phyloP scores from a whole-genome alignment of 2,113 vertebrate genomes.

The Myocastor coypus region DNA sequence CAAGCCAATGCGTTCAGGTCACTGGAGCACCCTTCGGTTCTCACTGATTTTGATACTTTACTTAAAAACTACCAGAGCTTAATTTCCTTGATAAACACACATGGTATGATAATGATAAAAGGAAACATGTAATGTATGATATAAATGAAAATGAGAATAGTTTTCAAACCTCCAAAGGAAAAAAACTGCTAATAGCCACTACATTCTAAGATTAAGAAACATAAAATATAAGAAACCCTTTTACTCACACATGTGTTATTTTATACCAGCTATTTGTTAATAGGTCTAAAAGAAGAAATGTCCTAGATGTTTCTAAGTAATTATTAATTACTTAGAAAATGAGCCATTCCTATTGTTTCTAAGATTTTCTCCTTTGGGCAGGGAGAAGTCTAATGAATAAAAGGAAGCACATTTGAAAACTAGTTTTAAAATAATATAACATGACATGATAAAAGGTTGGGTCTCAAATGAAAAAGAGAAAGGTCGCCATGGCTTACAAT shows the following conservation, averaged over 20 bases:
- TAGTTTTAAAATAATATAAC: slow-evolving; percentile 56
- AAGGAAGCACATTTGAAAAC: slow-evolving; percentile 20
- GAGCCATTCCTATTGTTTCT: slow-evolving; percentile 15
- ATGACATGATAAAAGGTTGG: not conserved
- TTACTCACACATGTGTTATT: slow-evolving; percentile 33
- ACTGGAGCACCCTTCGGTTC: slow-evolving; percentile 84
- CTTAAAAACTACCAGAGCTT: slow-evolving; percentile 81
- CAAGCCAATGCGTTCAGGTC: slow-evolving; percentile 88
- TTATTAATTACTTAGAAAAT: slow-evolving; percentile 61
- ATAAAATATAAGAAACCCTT: not conserved
- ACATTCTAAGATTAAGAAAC: not conserved
- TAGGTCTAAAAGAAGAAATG: slow-evolving; percentile 12
- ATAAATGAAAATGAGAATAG: slow-evolving; percentile 49
- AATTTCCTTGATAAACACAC: slow-evolving; percentile 44
- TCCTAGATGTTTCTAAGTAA: slow-evolving; percentile 18
- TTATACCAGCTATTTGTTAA: slow-evolving; percentile 20
- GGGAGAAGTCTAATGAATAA: slow-evolving; percentile 28
- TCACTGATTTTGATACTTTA: slow-evolving; percentile 82
- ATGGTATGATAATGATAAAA: not conserved
- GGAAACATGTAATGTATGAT: not conserved
- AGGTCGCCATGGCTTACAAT: not conserved
- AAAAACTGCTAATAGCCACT: not conserved
- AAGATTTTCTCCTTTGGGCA: slow-evolving; percentile 28
- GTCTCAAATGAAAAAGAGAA: slow-evolving; percentile 43
- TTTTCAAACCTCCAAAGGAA: slow-evolving; percentile 18